Evolutionary conservation across 1,140 invertebrate species (phyloP).

Genomic region (Coptotermes formosanus): DNA sequence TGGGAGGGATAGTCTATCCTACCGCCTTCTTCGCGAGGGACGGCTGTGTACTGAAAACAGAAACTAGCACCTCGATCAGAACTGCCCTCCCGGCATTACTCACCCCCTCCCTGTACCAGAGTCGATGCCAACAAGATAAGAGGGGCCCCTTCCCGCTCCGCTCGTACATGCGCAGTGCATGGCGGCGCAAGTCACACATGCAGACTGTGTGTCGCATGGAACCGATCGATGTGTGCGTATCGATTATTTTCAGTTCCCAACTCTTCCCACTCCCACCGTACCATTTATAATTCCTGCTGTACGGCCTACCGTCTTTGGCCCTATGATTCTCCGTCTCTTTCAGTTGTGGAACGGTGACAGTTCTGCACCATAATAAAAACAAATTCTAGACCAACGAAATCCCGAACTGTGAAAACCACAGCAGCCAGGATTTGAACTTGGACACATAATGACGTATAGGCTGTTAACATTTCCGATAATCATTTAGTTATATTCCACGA

Average conservation of each 20-base stretch:
- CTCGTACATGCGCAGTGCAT: neutral
- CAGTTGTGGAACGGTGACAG: neutral
- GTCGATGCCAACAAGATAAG: neutral
- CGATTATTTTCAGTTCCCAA: conserved; percentile 1
- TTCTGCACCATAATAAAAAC: neutral
- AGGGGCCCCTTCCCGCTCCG: neutral
- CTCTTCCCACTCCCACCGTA: neutral
- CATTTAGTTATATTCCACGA: neutral
- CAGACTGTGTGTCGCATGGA: neutral
- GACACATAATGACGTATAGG: neutral
- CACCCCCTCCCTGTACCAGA: neutral
- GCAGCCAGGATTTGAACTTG: neutral
- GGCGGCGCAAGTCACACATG: neutral
- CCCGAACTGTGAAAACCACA: neutral
- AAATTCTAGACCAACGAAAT: neutral
- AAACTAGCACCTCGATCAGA: neutral
- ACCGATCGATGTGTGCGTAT: conserved; percentile 10
- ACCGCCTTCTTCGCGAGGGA: neutral
- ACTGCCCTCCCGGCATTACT: neutral
- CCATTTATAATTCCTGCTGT: neutral
- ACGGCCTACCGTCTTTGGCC: neutral
- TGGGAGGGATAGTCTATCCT: neutral
- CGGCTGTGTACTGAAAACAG: neutral
- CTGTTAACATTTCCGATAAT: too few species aligned
- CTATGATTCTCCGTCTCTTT: neutral